phyloP scores from a whole-genome alignment of 2,797 vertebrate genomes.

The Neopelma chrysocephalum region DNA sequence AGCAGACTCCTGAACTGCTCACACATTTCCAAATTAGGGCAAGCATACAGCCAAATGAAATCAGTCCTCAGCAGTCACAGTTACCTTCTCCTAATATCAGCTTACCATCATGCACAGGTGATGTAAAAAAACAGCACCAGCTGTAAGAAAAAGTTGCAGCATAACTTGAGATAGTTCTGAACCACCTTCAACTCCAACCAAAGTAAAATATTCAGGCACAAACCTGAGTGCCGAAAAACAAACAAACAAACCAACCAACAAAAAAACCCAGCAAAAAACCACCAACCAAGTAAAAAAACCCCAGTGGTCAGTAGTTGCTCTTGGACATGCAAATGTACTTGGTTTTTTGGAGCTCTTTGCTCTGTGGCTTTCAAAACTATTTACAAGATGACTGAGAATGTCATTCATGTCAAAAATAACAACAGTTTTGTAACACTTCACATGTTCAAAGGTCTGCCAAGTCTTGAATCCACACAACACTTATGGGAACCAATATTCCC shows the following conservation, averaged over 20 bases:
- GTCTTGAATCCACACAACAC: background rate
- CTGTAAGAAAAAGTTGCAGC: background rate
- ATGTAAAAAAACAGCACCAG: background rate
- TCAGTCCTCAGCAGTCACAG: background rate
- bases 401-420: background rate
- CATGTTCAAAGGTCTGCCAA: background rate
- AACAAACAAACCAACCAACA: too few relatives aligned
- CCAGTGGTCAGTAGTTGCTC: background rate
- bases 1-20: background rate
- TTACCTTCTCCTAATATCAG: background rate
- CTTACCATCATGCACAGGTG: background rate
- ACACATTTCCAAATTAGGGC: background rate
- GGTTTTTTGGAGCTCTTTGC: background rate
- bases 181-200: background rate
- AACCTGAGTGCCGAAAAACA: background rate
- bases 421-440: background rate
- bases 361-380: background rate
- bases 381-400: background rate
- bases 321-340: background rate
- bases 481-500: background rate
- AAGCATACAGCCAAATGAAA: background rate
- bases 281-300: too few relatives aligned
- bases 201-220: background rate
- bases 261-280: background rate
- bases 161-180: background rate